phyloP scores from a whole-genome alignment of 1,140 invertebrate genomes.

The Uloborus diversus region DNA sequence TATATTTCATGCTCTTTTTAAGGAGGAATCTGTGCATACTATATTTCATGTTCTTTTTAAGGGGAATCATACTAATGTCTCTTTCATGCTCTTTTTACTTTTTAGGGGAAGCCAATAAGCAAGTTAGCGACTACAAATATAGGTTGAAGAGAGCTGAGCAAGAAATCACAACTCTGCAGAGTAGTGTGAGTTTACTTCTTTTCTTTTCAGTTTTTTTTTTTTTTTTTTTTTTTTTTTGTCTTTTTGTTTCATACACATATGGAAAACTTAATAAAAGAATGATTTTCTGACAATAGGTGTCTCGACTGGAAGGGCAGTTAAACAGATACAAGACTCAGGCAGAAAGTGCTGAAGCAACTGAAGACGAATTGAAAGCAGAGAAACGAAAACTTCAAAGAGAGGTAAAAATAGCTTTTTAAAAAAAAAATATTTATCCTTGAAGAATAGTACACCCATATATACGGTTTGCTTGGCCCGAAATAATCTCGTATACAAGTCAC shows the following conservation, averaged over 20 bases:
- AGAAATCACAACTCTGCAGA: conserved; percentile 85
- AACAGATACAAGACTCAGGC: conserved; percentile 90
- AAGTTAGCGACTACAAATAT: conserved; percentile 85
- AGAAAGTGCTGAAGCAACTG: conserved; percentile 91
- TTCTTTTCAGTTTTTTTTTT: no score
- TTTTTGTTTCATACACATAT: neutral
- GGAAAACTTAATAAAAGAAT: neutral
- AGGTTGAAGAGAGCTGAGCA: conserved; percentile 96
- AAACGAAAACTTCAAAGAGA: conserved; percentile 95
- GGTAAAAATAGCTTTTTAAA: conserved; percentile 69
- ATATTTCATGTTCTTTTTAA: neutral
- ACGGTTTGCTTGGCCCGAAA: no score
- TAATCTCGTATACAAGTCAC: no score
- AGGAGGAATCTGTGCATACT: neutral
- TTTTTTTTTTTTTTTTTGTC: neutral
- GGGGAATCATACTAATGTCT: neutral
- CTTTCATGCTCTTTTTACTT: no score
- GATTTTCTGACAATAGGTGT: conserved; percentile 65
- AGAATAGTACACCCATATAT: no score
- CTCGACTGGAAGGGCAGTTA: conserved; percentile 93
- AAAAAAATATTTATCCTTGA: no score
- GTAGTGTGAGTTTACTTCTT: conserved; percentile 64
- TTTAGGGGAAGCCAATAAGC: conserved; percentile 81
- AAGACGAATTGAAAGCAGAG: conserved; percentile 95
- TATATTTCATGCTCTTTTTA: no score